Percentiles rank a stretch among this genome's conserved stretches.
These are phyloP conservation scores for Sphenodon punctatus DNA, from an alignment of 2,797 vertebrate species.

Conservation along the genomic window DNA sequence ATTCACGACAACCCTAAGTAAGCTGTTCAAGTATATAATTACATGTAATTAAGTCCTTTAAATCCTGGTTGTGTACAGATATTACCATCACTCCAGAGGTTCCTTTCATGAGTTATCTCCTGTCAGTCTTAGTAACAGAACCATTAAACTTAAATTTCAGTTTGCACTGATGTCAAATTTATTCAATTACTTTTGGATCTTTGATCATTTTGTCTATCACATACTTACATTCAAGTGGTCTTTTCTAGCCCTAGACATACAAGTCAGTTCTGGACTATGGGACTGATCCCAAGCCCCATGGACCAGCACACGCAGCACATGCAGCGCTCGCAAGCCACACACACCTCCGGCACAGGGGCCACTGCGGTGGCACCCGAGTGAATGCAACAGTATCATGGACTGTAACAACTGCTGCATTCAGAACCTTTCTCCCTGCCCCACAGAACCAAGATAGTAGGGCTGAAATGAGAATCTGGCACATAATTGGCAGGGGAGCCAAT, in stretches of 20 bases:
- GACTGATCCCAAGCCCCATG: too few relatives aligned
- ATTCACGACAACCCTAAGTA: too few relatives aligned
- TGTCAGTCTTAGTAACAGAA: background rate
- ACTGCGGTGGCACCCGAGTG: too few relatives aligned
- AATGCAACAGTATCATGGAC: background rate
- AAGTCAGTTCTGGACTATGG: background rate
- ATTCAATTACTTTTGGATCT: background rate
- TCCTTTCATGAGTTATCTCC: background rate
- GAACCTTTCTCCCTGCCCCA: background rate
- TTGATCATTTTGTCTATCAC: accelerated
- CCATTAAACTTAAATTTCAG: background rate
- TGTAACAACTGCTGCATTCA: background rate
- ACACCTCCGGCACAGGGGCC: too few relatives aligned
- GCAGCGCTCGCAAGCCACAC: too few relatives aligned
- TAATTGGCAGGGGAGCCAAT: too few relatives aligned
- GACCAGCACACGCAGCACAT: too few relatives aligned
- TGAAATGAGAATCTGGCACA: too few relatives aligned
- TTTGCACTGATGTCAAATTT: background rate
- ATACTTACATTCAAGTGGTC: background rate
- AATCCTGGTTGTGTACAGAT: background rate
- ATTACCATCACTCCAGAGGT: background rate
- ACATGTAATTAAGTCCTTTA: background rate
- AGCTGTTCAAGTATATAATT: too few relatives aligned
- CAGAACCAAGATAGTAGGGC: background rate
- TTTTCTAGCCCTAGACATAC: background rate